Conservation (phyloP, 2,797 vertebrate genomes). For the Gallinago nigripennis region DNA sequence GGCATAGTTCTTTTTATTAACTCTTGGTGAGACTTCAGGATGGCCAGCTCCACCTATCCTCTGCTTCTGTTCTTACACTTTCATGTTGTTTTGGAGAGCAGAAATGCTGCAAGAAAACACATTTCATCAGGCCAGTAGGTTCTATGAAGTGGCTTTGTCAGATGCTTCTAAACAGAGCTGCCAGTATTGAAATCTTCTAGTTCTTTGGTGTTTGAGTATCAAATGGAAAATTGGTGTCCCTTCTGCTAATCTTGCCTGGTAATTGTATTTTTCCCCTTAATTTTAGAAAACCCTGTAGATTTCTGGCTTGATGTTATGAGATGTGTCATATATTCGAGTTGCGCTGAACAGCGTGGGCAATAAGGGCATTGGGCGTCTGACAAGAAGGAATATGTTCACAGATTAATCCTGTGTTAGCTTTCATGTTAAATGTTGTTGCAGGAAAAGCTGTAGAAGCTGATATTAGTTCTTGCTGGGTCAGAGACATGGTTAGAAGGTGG, state of each 20-base stretch:
- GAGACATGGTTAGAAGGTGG: background rate
- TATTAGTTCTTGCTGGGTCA: background rate
- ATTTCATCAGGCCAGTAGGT: background rate
- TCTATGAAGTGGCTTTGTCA: background rate
- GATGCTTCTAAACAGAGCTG: background rate
- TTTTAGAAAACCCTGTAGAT: background rate
- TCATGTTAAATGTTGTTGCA: background rate
- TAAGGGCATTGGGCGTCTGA: background rate
- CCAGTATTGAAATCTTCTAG: background rate
- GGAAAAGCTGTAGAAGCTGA: background rate
- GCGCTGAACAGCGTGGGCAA: fast-evolving
- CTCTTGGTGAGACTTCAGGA: background rate
- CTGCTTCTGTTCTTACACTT: background rate
- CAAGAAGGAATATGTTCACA: background rate
- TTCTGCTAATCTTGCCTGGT: background rate
- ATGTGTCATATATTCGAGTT: background rate
- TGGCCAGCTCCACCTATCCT: background rate
- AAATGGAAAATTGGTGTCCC: background rate
- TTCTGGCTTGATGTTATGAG: background rate
- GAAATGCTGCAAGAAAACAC: background rate
- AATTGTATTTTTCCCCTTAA: background rate
- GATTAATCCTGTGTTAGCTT: background rate
- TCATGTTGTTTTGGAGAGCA: background rate
- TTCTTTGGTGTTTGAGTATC: background rate
- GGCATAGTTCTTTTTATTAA: background rate